phyloP scores from a whole-genome alignment of 2,113 vertebrate species.

The Ginglymostoma cirratum region DNA sequence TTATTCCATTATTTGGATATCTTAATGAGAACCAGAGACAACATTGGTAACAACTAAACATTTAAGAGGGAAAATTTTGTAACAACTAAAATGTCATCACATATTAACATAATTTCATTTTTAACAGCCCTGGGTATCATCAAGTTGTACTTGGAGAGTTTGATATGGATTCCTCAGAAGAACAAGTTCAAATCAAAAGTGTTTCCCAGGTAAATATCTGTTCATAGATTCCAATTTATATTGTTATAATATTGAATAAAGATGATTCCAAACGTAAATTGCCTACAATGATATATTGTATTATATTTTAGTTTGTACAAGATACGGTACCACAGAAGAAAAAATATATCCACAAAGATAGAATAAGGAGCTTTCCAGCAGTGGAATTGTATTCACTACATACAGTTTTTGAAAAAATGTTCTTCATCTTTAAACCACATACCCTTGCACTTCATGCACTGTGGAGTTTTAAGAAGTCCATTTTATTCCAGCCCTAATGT shows the following conservation, averaged over 20 bases:
- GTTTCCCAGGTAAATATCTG: neutral
- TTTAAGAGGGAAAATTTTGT: neutral
- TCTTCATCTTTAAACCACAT: neutral
- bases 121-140: slow-evolving; percentile 44
- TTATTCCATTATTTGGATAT: neutral
- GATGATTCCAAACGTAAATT: neutral
- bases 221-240: neutral
- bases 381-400: neutral
- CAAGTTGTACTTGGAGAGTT: slow-evolving; percentile 63
- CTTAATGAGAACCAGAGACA: too few relatives aligned
- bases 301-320: neutral
- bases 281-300: neutral
- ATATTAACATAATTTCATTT: neutral
- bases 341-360: neutral
- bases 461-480: neutral
- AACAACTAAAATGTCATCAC: neutral
- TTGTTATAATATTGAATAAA: neutral
- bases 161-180: neutral
- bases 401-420: neutral
- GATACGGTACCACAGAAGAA: neutral
- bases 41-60: too few relatives aligned
- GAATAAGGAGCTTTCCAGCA: neutral
- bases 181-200: neutral
- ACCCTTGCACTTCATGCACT: neutral
- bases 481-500: neutral